Conservation (phyloP, 2,888 invertebrate genomes). For the Buathra laborator region DNA sequence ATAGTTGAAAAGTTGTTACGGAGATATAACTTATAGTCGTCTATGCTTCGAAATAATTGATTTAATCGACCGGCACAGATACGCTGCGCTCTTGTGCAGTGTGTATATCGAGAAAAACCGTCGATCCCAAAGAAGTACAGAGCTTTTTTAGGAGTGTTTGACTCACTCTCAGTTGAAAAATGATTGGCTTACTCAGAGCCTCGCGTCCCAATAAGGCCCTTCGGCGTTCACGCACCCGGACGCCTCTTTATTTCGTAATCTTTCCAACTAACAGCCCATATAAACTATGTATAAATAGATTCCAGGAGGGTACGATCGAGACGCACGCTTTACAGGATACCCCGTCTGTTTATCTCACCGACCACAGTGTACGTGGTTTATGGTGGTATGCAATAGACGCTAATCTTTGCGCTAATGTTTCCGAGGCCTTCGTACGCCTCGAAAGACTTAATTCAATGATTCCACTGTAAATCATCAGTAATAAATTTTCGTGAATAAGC, state of each 20-base stretch:
- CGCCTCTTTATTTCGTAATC: slow-evolving; percentile 67
- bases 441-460: background rate
- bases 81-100: slow-evolving; percentile 23
- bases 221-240: slow-evolving; percentile 58
- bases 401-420: slow-evolving; percentile 71
- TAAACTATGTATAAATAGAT: slow-evolving; percentile 48
- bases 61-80: slow-evolving; percentile 59
- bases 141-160: slow-evolving; percentile 65
- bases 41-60: slow-evolving; percentile 54
- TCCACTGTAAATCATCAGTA: background rate
- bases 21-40: slow-evolving; percentile 29
- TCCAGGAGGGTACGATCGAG: slow-evolving; percentile 53
- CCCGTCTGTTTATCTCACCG: slow-evolving; percentile 58
- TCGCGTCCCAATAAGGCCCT: slow-evolving; percentile 68
- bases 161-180: slow-evolving; percentile 59
- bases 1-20: slow-evolving; percentile 24
- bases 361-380: slow-evolving; percentile 65
- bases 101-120: slow-evolving; percentile 52
- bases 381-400: slow-evolving; percentile 68
- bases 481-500: background rate
- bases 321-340: slow-evolving; percentile 64
- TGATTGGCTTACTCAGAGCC: slow-evolving; percentile 58
- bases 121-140: slow-evolving; percentile 63
- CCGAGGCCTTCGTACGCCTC: slow-evolving; percentile 63
- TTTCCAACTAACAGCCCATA: slow-evolving; percentile 49